phyloP scores from a whole-genome alignment of 2,888 invertebrate species.

The Stramonita haemastoma region DNA sequence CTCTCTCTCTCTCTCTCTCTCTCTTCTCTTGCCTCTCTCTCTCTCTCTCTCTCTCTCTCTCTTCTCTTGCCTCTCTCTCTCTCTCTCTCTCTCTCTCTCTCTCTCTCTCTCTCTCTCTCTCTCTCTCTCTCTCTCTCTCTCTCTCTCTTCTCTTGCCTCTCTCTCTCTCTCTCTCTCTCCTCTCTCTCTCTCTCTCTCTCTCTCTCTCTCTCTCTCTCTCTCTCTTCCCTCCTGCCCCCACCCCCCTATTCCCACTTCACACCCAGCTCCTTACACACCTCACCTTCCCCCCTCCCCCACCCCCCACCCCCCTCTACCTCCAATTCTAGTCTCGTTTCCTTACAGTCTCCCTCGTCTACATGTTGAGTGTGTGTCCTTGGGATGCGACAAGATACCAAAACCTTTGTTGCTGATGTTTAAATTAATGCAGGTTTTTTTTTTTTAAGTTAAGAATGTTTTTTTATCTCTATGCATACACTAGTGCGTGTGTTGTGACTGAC shows the following conservation, averaged over 20 bases:
- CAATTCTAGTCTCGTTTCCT: background rate
- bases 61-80: no score
- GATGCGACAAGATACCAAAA: background rate
- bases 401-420: background rate
- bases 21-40: no score
- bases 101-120: no score
- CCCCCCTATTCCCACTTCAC: background rate
- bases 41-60: no score
- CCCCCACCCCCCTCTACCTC: background rate
- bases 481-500: no score
- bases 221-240: background rate
- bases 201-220: background rate
- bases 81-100: no score
- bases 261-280: background rate
- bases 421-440: no score
- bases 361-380: background rate
- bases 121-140: no score
- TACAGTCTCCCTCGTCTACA: background rate
- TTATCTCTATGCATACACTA: no score
- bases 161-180: background rate
- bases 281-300: background rate
- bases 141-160: background rate
- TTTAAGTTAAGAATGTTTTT: no score
- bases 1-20: constrained; percentile 11
- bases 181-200: background rate